Evolutionary conservation across 2,113 vertebrate genomes (phyloP), one percentile per base, ranked within the genome.

Genomic region (Alouatta palliata): DNA sequence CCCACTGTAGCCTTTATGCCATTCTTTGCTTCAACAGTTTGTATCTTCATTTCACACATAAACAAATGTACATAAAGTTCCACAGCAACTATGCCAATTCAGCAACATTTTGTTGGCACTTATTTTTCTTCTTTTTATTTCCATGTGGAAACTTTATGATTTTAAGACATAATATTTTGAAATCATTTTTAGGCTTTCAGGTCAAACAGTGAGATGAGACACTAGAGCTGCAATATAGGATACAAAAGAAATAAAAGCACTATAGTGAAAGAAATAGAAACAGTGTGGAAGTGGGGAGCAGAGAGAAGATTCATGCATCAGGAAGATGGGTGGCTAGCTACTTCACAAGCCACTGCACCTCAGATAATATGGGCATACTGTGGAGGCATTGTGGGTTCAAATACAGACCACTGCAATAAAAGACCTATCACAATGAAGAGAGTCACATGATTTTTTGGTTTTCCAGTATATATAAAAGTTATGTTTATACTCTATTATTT

Each of bases 1-100:
- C 68, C 94, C 93, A 79, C 87, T 95, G 61, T 43, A 97, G 75
- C 81, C 91, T 96, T 96, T 75, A 76, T 95, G 54, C 32, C 93
- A 95, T 92, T 96, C 95, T 98, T 97, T 87, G 87, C 97, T 98
- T 97, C 82, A 87, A 84, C 47, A 87, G 79, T 83, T 98, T 97
- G 92, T 94, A 96, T 90, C n/a, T 96, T 97, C 96, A 58, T 96
- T 91, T 93, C 82, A 93, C 30, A 58, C 54, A 27, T 66, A 90
- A 94, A 96, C 64, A 91, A 14, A 54, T 96, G 87, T 81, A 92
- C 77, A 92, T 96, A 87, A 96, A 68, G 89, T 92, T 68, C 32
- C 77, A 23, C 4, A 52, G 35, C 13, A 66, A 37, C 90, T 88
- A 58, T 32, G 96, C 66, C 20, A 94, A 91, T 20, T 98, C 96